Percentiles rank a stretch among this genome's conserved stretches.
phyloP scores from a whole-genome alignment of 1,140 invertebrate species.

The Brachionus koreanus region DNA sequence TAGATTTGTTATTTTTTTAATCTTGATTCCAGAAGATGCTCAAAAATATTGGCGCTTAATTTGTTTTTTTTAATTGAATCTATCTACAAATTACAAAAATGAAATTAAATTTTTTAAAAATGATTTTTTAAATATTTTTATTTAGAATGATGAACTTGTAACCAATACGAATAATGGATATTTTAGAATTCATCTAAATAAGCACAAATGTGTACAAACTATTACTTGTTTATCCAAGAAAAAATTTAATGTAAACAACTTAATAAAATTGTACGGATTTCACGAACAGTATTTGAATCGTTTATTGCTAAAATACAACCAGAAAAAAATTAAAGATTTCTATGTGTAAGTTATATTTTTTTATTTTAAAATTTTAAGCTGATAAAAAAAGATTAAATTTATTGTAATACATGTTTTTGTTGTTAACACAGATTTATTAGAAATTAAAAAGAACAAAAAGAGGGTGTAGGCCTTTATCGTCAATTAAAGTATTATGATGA shows the following conservation, averaged over 20 bases:
- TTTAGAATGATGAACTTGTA: conserved; percentile 51
- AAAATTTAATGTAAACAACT: conserved; percentile 52
- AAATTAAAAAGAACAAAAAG: no score
- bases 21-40: no score
- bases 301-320: conserved; percentile 52
- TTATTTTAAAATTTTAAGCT: neutral
- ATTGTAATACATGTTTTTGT: no score
- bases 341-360: conserved; percentile 50
- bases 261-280: conserved; percentile 56
- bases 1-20: no score
- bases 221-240: conserved; percentile 57
- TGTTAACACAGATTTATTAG: no score
- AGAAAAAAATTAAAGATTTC: conserved; percentile 56
- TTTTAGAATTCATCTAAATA: conserved; percentile 56
- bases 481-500: no score
- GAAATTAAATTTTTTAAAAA: no score
- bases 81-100: no score
- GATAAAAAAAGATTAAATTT: no score
- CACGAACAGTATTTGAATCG: conserved; percentile 57
- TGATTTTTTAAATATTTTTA: conserved; percentile 36
- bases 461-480: no score
- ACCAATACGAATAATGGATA: conserved; percentile 51
- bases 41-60: no score
- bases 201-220: conserved; percentile 54
- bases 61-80: no score